Base-by-base conservation (phyloP, 2,888 invertebrate genomes). In the Megamerina dolium region DNA sequence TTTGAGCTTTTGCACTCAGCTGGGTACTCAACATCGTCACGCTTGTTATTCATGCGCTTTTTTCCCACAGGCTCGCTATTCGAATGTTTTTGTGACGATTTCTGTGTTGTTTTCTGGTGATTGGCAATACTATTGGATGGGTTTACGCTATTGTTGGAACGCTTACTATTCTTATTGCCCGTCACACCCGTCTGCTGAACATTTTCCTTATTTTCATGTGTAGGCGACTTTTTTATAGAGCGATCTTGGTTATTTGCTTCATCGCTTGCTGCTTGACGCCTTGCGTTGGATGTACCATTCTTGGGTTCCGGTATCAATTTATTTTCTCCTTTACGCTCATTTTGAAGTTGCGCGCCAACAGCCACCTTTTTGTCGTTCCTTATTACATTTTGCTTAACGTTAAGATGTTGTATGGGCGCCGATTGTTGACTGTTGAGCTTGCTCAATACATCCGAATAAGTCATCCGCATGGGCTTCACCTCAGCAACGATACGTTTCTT, bases 381-480 rank as follows among this genome's bases (percentile, higher is more conserved):
- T 3, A 33, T 37, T 2, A n/a, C 33, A 13, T 16, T 26, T 5
- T 42, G 38, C 17, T 44, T 45, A 13, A 32, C 16, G 17, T 35
- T 41, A n/a, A 19, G 27, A n/a, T 19, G 34, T 27, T 41, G 45
- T 3, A 30, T 12, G 17, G 41, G 14, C 18, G 20, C 20, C 18
- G 21, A 6, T 32, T 39, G 32, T n/a, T 74, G 78, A 56, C 75
- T 78, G 50, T 75, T 58, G 6, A 58, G 75, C 70, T 89, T 89
- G 21, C 86, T 82, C 31, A 89, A 64, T 6, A 89, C 87, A 73
- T 87, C 88, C 0, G 89, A 89, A 65, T 89, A 89, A 12, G 85
- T 83, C 37, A 88, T 87, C 41, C 88, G 77, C 87, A 88, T 88
- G 1, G 88, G 88, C 59, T 86, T 86, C 0, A 89, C 88, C 72